phyloP scores from a whole-genome alignment of 2,113 vertebrate species.

The Lepidothrix coronata region DNA sequence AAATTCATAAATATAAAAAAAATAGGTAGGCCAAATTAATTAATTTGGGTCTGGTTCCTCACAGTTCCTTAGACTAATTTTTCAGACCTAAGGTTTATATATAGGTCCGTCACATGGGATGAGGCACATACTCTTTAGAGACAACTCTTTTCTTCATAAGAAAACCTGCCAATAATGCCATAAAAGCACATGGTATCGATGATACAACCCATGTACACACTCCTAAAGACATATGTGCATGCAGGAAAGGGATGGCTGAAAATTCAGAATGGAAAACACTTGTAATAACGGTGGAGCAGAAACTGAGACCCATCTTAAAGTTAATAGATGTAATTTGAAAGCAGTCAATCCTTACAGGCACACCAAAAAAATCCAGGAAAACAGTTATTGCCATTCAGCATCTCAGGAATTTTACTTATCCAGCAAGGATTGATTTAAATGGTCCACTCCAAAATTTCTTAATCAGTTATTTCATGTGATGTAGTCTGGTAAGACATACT shows the following conservation, averaged over 20 bases:
- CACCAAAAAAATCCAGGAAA: not conserved
- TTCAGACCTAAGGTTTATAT: not conserved
- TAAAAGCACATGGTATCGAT: not conserved
- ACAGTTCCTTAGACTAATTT: not conserved
- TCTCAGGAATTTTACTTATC: not conserved
- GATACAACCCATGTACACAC: not conserved
- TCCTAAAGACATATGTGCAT: not conserved
- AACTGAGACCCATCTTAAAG: not conserved
- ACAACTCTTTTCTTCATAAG: not conserved
- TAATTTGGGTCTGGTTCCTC: not conserved
- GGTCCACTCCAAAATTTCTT: not conserved
- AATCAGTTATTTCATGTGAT: accelerated
- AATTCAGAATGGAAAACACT: not conserved
- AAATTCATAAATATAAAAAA: not conserved
- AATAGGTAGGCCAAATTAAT: not conserved
- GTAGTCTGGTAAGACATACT: not conserved
- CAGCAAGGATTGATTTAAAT: not conserved
- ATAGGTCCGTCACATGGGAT: not conserved
- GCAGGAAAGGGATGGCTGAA: not conserved
- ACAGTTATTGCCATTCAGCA: not conserved
- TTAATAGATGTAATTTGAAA: not conserved
- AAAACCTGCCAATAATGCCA: not conserved
- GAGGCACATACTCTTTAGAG: not conserved
- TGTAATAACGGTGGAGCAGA: not conserved
- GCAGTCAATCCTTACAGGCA: not conserved